These are phyloP conservation scores for Triplophysa tibetana DNA, from an alignment of 2,113 vertebrate genomes.

Conservation along the genomic window DNA sequence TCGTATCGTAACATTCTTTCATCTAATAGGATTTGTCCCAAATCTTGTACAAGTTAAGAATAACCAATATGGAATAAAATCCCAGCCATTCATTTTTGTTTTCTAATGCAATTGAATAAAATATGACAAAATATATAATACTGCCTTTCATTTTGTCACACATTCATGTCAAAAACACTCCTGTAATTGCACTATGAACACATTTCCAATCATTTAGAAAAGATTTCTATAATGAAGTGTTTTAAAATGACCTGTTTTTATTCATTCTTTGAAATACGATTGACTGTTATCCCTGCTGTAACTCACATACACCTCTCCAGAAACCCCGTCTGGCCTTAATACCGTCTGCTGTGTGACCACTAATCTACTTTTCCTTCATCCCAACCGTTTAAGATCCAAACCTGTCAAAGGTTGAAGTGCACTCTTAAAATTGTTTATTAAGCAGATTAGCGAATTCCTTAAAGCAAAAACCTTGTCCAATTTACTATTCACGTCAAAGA, in stretches of 20 bases:
- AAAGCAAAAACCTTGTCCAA: neutral
- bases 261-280: neutral
- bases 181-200: neutral
- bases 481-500: neutral
- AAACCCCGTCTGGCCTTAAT: neutral
- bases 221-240: neutral
- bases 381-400: conserved; percentile 5
- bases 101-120: conserved; percentile 29
- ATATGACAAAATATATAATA: neutral
- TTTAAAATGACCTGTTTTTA: neutral
- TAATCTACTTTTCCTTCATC: conserved; percentile 36
- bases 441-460: conserved; percentile 16
- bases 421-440: neutral
- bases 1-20: neutral
- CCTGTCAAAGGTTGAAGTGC: conserved; percentile 4
- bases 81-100: neutral
- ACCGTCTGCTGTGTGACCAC: conserved; percentile 5
- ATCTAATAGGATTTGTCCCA: neutral
- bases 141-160: neutral
- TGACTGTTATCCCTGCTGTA: neutral
- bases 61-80: too few relatives aligned
- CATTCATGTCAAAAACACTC: neutral
- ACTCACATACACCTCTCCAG: conserved; percentile 12
- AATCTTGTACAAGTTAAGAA: neutral
- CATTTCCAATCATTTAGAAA: neutral